Conservation (phyloP, 2,888 invertebrate genomes). For the Amphipoea oculea region DNA sequence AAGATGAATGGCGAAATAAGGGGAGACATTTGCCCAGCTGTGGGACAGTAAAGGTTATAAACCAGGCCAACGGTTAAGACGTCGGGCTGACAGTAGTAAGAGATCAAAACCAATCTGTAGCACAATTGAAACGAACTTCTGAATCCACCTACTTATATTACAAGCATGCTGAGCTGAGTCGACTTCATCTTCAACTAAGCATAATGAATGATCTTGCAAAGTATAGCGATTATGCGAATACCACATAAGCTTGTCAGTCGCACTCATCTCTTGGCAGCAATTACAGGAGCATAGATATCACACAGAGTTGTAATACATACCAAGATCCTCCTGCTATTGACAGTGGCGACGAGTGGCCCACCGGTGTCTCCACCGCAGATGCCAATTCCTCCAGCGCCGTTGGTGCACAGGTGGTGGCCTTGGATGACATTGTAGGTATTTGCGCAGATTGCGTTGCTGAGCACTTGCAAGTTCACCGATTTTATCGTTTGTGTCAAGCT, state of each 20-base stretch:
- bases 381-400: constrained; percentile 72
- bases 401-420: constrained; percentile 74
- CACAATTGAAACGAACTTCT: background rate
- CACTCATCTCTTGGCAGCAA: background rate
- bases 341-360: constrained; percentile 71
- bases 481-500: constrained; percentile 68
- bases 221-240: background rate
- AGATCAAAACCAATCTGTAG: background rate
- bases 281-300: background rate
- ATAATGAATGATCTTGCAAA: background rate
- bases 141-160: background rate
- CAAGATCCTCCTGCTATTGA: constrained; percentile 68
- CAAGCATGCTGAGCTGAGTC: background rate
- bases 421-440: constrained; percentile 67
- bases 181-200: background rate
- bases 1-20: background rate
- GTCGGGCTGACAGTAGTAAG: background rate
- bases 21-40: background rate
- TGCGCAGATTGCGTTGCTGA: constrained; percentile 73
- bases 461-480: constrained; percentile 71
- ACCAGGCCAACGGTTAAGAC: background rate
- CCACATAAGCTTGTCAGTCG: background rate
- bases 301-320: constrained; percentile 53
- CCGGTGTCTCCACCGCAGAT: constrained; percentile 77
- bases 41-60: background rate